Conservation (phyloP, 2,797 vertebrate species). For the Streptopelia turtur region DNA sequence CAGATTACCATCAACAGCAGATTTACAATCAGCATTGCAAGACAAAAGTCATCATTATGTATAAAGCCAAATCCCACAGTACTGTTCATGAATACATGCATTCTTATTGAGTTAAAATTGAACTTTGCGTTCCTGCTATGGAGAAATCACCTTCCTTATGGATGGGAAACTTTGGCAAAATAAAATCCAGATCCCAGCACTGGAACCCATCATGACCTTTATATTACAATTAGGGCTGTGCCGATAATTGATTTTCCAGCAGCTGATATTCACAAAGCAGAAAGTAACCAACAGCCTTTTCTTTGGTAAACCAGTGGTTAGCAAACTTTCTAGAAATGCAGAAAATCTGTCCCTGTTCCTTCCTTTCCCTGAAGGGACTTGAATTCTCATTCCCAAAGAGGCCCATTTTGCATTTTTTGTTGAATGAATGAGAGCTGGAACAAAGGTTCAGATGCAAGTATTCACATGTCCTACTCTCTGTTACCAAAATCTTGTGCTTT, state of each 20-base stretch:
- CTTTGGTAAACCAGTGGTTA: not conserved
- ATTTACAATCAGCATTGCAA: slow-evolving; percentile 43
- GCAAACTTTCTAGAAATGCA: not conserved
- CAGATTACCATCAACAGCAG: slow-evolving; percentile 30
- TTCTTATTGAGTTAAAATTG: not conserved
- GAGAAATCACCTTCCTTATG: not conserved
- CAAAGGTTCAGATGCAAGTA: not conserved
- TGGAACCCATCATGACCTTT: not conserved
- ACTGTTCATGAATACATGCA: not conserved
- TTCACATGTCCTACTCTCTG: not conserved
- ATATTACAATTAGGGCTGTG: not conserved
- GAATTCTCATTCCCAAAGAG: not conserved
- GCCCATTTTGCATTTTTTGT: not conserved
- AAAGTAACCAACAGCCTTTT: not conserved
- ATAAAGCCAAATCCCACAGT: not conserved
- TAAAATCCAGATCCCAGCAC: not conserved
- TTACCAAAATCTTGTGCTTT: not conserved
- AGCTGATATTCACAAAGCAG: not conserved
- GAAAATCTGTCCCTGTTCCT: not conserved
- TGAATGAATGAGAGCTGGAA: not conserved
- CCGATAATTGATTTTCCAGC: not conserved
- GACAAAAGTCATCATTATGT: slow-evolving; percentile 55
- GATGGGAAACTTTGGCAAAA: not conserved
- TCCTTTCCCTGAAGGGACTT: not conserved
- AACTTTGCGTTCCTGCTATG: not conserved